Percentiles rank a stretch among this genome's conserved stretches.
phyloP scores from a whole-genome alignment of 2,797 vertebrate genomes.

The Danionella dracula region DNA sequence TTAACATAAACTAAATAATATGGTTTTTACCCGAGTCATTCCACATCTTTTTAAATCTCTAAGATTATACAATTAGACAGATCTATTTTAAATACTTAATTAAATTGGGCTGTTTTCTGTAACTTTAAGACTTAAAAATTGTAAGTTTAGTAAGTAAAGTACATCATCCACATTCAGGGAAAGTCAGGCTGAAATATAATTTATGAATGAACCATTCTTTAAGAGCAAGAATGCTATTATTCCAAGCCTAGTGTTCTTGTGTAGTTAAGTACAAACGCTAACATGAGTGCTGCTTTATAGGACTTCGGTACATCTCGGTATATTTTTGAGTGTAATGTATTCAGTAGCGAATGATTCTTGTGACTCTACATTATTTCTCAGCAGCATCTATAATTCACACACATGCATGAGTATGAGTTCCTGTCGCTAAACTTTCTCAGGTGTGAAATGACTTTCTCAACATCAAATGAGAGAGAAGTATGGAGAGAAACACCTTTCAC shows the following conservation, averaged over 20 bases:
- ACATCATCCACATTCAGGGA: too few species aligned
- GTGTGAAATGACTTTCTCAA: conserved; percentile 38
- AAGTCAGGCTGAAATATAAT: too few species aligned
- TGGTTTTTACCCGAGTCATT: too few species aligned
- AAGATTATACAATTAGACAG: too few species aligned
- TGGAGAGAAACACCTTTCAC: conserved; percentile 29
- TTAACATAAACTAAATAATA: too few species aligned
- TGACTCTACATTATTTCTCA: conserved; percentile 26
- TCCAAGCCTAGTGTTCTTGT: neutral
- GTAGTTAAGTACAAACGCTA: neutral
- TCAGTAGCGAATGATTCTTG: conserved; percentile 14
- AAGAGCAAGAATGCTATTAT: neutral
- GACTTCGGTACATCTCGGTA: neutral
- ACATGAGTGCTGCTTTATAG: neutral
- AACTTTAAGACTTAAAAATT: too few species aligned
- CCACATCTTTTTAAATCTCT: too few species aligned
- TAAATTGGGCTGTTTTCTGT: too few species aligned
- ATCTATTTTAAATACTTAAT: too few species aligned
- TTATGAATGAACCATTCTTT: neutral
- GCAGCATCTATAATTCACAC: conserved; percentile 25
- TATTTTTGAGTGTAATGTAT: conserved; percentile 5
- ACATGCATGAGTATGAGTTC: conserved; percentile 27
- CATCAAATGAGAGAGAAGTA: conserved; percentile 32
- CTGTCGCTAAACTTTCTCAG: conserved; percentile 26
- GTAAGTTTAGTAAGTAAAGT: too few species aligned